A percentile compares a stretch with the other conserved stretches of the same genome.
Evolutionary conservation across 2,888 invertebrate species (phyloP).

Genomic region (Parnassius apollo): DNA sequence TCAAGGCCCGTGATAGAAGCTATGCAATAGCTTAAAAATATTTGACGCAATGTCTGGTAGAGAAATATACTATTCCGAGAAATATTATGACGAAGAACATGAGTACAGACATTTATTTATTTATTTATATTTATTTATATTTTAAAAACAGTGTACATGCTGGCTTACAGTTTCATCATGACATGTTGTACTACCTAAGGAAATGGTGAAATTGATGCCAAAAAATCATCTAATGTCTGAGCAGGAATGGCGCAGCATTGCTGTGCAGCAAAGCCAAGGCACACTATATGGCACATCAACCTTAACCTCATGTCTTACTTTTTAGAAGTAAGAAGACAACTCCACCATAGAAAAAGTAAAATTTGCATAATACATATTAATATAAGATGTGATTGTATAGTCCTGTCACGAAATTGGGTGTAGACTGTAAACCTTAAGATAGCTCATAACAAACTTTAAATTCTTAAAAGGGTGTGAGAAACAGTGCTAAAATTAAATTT

Average conservation of each 20-base stretch:
- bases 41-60: slow-evolving; percentile 48
- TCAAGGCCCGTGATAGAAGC: too few relatives aligned
- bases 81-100: slow-evolving; percentile 85
- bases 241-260: slow-evolving; percentile 95
- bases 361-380: slow-evolving; percentile 23
- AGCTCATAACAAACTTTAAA: slow-evolving; percentile 46
- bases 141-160: too few relatives aligned
- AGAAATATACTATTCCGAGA: slow-evolving; percentile 87
- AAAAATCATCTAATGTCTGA: slow-evolving; percentile 97
- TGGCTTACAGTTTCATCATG: slow-evolving; percentile 80
- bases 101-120: too few relatives aligned
- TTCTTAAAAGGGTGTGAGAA: slow-evolving; percentile 3
- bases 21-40: too few relatives aligned
- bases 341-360: slow-evolving; percentile 65
- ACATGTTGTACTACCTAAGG: slow-evolving; percentile 96
- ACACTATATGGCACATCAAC: slow-evolving; percentile 97
- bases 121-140: too few relatives aligned
- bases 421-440: slow-evolving; percentile 47
- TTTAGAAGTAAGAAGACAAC: slow-evolving; percentile 88
- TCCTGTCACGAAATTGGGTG: slow-evolving; percentile 44
- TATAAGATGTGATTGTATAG: slow-evolving; percentile 53
- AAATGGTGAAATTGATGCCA: slow-evolving; percentile 93
- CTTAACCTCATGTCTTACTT: slow-evolving; percentile 95
- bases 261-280: slow-evolving; percentile 97
- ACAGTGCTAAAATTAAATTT: too few relatives aligned